Conservation (phyloP, 2,113 vertebrate species). For the Ptilorrhoa leucosticta region DNA sequence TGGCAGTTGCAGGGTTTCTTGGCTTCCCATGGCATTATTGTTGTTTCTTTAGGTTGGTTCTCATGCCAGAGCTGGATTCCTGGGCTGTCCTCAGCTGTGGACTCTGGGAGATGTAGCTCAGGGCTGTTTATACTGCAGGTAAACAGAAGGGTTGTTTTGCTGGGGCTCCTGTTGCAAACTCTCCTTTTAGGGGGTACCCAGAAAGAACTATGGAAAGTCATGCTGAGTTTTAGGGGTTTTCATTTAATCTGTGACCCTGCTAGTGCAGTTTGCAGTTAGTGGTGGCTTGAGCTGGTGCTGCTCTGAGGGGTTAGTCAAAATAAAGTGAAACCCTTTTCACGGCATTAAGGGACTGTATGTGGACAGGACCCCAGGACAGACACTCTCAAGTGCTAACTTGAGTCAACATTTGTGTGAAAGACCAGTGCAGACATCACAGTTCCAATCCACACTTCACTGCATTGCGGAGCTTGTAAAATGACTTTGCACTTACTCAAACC, state of each 20-base stretch:
- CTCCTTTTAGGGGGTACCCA: background rate
- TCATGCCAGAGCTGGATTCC: background rate
- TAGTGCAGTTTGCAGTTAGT: background rate
- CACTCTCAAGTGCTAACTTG: background rate
- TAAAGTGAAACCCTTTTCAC: background rate
- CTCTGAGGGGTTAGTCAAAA: background rate
- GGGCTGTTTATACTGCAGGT: background rate
- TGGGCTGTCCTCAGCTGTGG: background rate
- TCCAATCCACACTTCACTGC: background rate
- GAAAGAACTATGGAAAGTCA: background rate
- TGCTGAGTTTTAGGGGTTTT: background rate
- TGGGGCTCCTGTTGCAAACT: background rate
- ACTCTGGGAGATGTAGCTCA: background rate
- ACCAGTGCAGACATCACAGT: background rate
- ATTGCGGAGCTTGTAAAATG: background rate
- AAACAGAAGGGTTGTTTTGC: background rate
- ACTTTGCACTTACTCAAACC: background rate
- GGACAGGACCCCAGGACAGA: background rate
- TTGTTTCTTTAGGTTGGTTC: background rate
- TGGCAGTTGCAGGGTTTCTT: background rate
- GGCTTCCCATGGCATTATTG: background rate
- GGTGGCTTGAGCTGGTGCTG: background rate
- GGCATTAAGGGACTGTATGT: accelerated
- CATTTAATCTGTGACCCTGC: background rate
- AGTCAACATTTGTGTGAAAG: background rate